Percentiles rank a stretch among this genome's conserved stretches.
These are phyloP conservation scores for Gadus chalcogrammus DNA, from an alignment of 2,113 vertebrate genomes.

Conservation along the genomic window DNA sequence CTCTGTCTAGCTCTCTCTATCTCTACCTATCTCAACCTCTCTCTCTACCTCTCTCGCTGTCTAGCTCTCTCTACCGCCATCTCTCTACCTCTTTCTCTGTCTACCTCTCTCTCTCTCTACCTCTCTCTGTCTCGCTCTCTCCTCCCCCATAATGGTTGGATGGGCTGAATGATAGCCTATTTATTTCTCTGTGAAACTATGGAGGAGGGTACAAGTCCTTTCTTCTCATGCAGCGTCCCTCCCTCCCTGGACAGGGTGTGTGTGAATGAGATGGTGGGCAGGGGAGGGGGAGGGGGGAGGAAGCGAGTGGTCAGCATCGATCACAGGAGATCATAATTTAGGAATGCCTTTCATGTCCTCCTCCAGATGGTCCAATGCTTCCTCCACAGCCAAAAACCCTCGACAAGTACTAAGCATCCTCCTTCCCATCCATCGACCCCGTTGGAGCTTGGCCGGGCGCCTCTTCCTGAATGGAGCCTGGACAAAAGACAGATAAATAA, in stretches of 20 bases:
- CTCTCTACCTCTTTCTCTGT: neutral
- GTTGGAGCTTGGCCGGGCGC: constrained; percentile 48
- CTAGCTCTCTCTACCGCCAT: too few species aligned
- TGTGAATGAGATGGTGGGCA: constrained; percentile 3
- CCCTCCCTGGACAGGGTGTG: constrained; percentile 45
- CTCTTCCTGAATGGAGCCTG: constrained; percentile 44
- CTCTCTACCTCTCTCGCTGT: too few species aligned
- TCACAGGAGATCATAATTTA: constrained; percentile 70
- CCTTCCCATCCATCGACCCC: constrained; percentile 64
- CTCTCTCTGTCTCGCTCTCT: constrained; percentile 11
- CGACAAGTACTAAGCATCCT: constrained; percentile 66
- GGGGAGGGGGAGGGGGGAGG: constrained; percentile 20
- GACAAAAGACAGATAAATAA: constrained; percentile 14
- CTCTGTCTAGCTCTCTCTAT: constrained; percentile 5
- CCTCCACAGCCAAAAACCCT: constrained; percentile 56
- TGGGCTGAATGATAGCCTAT: constrained; percentile 65
- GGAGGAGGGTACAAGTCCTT: constrained; percentile 51
- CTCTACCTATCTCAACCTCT: constrained; percentile 15
- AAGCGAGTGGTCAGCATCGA: constrained; percentile 64
- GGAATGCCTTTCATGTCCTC: constrained; percentile 67
- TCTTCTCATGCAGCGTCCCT: constrained; percentile 40
- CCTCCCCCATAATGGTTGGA: constrained; percentile 62
- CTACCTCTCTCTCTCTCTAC: constrained; percentile 18
- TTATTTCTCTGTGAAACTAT: constrained; percentile 62
- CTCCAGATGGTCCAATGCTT: constrained; percentile 69